Conservation (phyloP, 2,797 vertebrate species). For the Hirundo rustica region DNA sequence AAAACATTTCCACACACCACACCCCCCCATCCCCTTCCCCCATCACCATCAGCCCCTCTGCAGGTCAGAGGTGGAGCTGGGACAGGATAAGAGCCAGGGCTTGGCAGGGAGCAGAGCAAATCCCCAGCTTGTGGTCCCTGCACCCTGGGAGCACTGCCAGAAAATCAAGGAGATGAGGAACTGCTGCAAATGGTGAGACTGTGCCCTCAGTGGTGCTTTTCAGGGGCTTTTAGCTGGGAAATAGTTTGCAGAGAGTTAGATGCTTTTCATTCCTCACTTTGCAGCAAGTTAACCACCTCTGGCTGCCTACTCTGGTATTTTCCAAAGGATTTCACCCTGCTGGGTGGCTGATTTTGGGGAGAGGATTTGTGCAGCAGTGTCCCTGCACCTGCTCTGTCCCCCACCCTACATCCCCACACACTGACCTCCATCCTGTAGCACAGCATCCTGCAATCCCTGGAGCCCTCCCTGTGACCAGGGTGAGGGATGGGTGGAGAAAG, state of each 20-base stretch:
- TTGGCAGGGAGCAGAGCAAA: neutral
- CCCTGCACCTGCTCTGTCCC: neutral
- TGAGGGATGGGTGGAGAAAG: neutral
- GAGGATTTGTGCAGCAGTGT: neutral
- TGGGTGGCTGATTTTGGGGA: neutral
- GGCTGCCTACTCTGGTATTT: neutral
- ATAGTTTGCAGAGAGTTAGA: neutral
- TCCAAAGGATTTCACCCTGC: neutral
- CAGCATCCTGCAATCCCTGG: neutral
- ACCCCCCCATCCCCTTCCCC: neutral
- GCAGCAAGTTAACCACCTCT: accelerated
- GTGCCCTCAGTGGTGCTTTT: neutral
- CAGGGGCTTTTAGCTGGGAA: neutral
- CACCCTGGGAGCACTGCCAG: neutral
- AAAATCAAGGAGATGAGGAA: neutral
- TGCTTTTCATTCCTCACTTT: neutral
- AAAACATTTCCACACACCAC: neutral
- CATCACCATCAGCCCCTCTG: neutral
- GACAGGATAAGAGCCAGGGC: conserved; percentile 11
- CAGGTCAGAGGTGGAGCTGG: conserved; percentile 9
- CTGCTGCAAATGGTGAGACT: conserved; percentile 49
- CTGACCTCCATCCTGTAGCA: neutral
- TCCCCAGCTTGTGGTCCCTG: neutral
- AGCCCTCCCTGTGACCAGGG: neutral
- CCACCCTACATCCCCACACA: neutral